Base-by-base conservation (phyloP, 2,113 vertebrate species). In the Fukomys damarensis region DNA sequence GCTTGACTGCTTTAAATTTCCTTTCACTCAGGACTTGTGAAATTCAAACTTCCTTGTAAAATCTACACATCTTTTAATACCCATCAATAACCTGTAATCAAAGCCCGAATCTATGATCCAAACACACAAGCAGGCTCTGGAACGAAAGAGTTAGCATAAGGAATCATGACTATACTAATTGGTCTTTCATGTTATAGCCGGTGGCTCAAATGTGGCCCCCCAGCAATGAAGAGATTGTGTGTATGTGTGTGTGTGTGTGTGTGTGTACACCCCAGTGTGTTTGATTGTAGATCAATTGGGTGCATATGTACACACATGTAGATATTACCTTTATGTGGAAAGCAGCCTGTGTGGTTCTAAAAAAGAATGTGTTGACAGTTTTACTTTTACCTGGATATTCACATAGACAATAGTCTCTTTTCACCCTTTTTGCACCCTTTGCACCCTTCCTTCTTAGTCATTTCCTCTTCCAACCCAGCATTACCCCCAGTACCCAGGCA, bases 11-110 rank as follows among this genome's bases (percentile, higher is more conserved):
- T 35, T 93, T 92, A 32, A 68, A 90, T 95, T 93, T 97, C 49
- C 70, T 96, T 74, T 90, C 26, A 63, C 52, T 82, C 74, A 90
- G 87, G 54, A 58, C 86, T 94, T 94, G 76, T 41, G 84, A 96
- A 95, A 95, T 94, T 88, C 89, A 91, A 91, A 87, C 58, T 85
- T 30, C 70, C 83, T 79, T 94, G 46, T 91, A 91, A 97, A 96
- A 94, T 93, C 68, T 93, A 85, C 46, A n/a, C 43, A 72, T 54
- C 65, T 95, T 30, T 92, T 84, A 92, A 86, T 92, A 59, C 14
- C 54, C 17, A 38, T 93, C 56, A 92, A 49, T 95, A 94, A 82
- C 38, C 41, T 90, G 61, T 54, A 92, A 80, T 88, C 89, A 95
- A 86, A 54, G 35, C 54, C 26, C 38, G 32, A 80, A 49, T 77